phyloP scores from a whole-genome alignment of 2,888 invertebrate genomes.

The Patella ulyssiponensis region DNA sequence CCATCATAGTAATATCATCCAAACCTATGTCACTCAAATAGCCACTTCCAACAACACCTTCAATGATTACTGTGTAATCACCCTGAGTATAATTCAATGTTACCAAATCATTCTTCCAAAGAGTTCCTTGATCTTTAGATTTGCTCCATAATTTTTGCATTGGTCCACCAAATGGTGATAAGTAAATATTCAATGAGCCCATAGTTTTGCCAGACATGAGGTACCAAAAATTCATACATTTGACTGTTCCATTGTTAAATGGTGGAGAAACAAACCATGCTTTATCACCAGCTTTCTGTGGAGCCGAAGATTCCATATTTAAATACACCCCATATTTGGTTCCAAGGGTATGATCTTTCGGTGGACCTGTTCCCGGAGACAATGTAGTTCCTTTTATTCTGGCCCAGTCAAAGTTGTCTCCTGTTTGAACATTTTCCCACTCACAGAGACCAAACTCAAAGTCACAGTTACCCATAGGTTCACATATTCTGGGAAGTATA shows the following conservation, averaged over 20 bases:
- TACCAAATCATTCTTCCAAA: slow-evolving; percentile 60
- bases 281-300: slow-evolving; percentile 77
- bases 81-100: slow-evolving; percentile 44
- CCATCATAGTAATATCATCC: slow-evolving; percentile 62
- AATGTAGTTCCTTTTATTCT: slow-evolving; percentile 51
- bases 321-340: slow-evolving; percentile 77
- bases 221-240: slow-evolving; percentile 66
- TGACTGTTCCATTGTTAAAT: slow-evolving; percentile 44
- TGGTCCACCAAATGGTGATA: slow-evolving; percentile 17
- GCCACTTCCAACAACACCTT: slow-evolving; percentile 58
- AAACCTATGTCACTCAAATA: slow-evolving; percentile 63
- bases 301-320: slow-evolving; percentile 84
- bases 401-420: slow-evolving; percentile 68
- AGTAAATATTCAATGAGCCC: slow-evolving; percentile 57
- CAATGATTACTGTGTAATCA: slow-evolving; percentile 55
- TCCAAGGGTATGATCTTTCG: slow-evolving; percentile 57
- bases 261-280: slow-evolving; percentile 75
- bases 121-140: slow-evolving; percentile 58
- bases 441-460: slow-evolving; percentile 61
- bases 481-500: slow-evolving; percentile 53
- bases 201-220: slow-evolving; percentile 57
- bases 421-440: slow-evolving; percentile 52
- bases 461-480: slow-evolving; percentile 59
- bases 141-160: slow-evolving; percentile 52
- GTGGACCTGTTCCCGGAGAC: slow-evolving; percentile 49